These are phyloP conservation scores for Heteromyza rotundicornis DNA, from an alignment of 2,888 invertebrate genomes.

Conservation along the genomic window DNA sequence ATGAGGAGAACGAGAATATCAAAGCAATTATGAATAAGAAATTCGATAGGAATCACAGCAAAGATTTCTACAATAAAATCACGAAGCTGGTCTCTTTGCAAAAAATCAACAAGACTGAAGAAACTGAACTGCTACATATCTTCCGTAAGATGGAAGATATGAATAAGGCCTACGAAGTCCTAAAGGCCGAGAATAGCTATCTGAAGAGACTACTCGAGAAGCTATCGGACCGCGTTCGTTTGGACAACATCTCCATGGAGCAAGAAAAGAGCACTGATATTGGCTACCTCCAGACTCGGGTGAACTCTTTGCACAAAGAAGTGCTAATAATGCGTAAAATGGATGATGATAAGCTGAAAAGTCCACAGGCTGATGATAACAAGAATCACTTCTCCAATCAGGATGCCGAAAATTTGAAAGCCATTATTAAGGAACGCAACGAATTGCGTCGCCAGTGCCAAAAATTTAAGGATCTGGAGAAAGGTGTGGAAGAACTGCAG, in stretches of 20 bases:
- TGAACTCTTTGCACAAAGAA: constrained; percentile 47
- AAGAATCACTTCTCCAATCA: constrained; percentile 20
- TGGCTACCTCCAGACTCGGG: constrained; percentile 46
- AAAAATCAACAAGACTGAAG: constrained; percentile 46
- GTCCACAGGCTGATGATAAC: neutral
- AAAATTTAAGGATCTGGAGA: constrained; percentile 32
- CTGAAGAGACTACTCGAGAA: constrained; percentile 51
- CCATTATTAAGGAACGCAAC: constrained; percentile 48
- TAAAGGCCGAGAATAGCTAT: constrained; percentile 49
- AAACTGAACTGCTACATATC: constrained; percentile 42
- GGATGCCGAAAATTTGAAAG: constrained; percentile 42
- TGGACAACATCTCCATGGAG: constrained; percentile 37
- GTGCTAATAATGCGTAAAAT: constrained; percentile 41
- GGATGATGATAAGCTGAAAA: constrained; percentile 40
- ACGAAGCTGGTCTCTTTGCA: constrained; percentile 37
- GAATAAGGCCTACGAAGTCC: constrained; percentile 46
- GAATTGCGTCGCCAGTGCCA: constrained; percentile 42
- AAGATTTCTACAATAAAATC: constrained; percentile 43
- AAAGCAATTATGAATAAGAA: constrained; percentile 41
- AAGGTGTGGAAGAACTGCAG: constrained; percentile 34
- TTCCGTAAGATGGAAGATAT: constrained; percentile 45
- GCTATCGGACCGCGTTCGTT: constrained; percentile 34
- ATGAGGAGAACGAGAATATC: constrained; percentile 41
- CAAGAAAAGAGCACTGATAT: constrained; percentile 47
- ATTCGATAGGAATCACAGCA: constrained; percentile 40